Percentiles rank a stretch among this genome's conserved stretches.
Evolutionary conservation across 2,113 vertebrate species (phyloP).

Genomic region (Chrysemys picta): DNA sequence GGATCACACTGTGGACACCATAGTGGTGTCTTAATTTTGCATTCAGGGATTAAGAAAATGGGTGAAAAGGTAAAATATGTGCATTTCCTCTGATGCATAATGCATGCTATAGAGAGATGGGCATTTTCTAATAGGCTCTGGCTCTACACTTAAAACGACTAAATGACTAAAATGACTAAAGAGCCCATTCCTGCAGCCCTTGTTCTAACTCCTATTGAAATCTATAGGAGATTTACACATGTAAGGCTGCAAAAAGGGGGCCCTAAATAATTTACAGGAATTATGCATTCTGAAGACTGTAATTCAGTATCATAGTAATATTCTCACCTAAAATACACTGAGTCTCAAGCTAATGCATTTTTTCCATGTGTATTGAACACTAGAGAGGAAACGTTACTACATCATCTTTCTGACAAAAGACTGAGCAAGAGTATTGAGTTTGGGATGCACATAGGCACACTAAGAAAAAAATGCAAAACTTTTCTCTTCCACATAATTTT

Average conservation of each 20-base stretch:
- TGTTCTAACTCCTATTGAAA: neutral
- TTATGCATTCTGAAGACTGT: neutral
- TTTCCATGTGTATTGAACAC: neutral
- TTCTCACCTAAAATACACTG: neutral
- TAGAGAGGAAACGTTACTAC: neutral
- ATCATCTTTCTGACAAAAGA: neutral
- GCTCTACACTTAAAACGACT: neutral
- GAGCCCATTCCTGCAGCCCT: neutral
- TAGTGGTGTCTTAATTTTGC: neutral
- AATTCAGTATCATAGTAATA: neutral
- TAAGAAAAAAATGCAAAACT: neutral
- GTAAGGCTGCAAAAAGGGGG: neutral
- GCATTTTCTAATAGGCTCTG: neutral
- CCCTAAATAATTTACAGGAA: neutral
- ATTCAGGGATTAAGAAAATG: neutral
- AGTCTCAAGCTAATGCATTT: neutral
- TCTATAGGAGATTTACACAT: neutral
- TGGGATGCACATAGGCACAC: neutral
- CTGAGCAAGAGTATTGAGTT: neutral
- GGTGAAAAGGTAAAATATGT: neutral
- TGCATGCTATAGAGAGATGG: neutral
- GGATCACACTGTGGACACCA: neutral
- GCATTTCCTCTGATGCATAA: neutral
- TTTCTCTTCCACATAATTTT: neutral
- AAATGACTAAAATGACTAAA: neutral